Percentiles rank a stretch among this genome's conserved stretches.
Evolutionary conservation across 2,888 invertebrate genomes (phyloP).

Genomic region (Standfussiana lucernea): DNA sequence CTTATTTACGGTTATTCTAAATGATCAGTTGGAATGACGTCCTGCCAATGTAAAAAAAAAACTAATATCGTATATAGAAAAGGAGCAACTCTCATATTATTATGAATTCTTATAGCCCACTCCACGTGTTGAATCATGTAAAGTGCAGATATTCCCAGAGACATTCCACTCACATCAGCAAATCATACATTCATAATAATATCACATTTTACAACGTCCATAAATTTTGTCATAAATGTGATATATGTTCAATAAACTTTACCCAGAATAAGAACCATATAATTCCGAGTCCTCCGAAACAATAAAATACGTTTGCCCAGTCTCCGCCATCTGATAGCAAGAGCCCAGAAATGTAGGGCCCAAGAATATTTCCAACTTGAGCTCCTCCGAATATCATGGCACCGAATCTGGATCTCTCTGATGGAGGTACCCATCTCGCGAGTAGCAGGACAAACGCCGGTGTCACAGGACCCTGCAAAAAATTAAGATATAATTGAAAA

Average conservation of each 20-base stretch:
- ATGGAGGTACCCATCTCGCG: conserved; percentile 91
- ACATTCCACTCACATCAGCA: conserved; percentile 15
- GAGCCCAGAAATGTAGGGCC: conserved; percentile 87
- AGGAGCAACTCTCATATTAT: background rate
- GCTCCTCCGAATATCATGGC: conserved; percentile 91
- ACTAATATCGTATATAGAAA: background rate
- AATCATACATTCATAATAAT: conserved; percentile 44
- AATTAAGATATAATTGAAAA: background rate
- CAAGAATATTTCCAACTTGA: conserved; percentile 89
- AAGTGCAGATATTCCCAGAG: conserved; percentile 16
- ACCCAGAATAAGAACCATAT: conserved; percentile 90
- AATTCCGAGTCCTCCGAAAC: conserved; percentile 89
- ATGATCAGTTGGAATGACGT: background rate
- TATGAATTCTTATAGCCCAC: background rate
- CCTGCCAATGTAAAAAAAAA: background rate
- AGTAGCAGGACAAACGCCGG: conserved; percentile 91
- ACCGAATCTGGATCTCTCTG: conserved; percentile 90
- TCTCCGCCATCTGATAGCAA: conserved; percentile 86
- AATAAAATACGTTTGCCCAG: conserved; percentile 91
- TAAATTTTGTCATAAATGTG: conserved; percentile 27
- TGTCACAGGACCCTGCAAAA: conserved; percentile 90
- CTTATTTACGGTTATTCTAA: background rate
- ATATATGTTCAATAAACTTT: conserved; percentile 61
- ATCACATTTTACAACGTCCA: conserved; percentile 34
- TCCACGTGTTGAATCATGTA: background rate